These are phyloP conservation scores for Lucinisca nassula DNA, from an alignment of 2,888 invertebrate genomes.

Conservation along the genomic window DNA sequence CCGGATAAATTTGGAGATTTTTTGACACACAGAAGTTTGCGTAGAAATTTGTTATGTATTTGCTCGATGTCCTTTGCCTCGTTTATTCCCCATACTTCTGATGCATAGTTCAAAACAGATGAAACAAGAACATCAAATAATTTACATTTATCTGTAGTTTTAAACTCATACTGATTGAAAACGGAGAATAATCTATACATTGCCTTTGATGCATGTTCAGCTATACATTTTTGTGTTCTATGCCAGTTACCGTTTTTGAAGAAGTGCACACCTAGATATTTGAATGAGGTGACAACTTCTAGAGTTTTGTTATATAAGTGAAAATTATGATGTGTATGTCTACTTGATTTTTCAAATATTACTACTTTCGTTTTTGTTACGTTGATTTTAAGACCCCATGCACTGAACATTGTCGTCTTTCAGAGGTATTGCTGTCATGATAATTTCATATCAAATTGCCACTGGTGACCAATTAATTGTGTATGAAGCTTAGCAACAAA, in stretches of 20 bases:
- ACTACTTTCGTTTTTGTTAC: conserved; percentile 24
- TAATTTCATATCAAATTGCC: too few species aligned
- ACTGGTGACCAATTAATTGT: too few species aligned
- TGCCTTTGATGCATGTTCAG: too few species aligned
- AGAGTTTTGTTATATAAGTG: background rate
- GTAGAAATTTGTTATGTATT: conserved; percentile 17
- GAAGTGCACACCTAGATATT: too few species aligned
- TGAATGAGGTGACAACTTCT: background rate
- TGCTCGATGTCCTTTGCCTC: background rate
- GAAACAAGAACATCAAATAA: background rate
- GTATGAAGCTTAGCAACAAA: too few species aligned
- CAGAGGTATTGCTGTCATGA: too few species aligned
- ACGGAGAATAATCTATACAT: background rate
- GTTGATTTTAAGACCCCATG: conserved; percentile 19
- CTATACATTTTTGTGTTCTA: background rate
- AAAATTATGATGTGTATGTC: background rate
- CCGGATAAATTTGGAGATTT: background rate
- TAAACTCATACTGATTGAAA: background rate
- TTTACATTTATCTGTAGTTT: background rate
- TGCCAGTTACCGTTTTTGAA: too few species aligned
- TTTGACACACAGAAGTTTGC: conserved; percentile 1
- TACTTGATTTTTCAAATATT: background rate
- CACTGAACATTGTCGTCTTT: too few species aligned
- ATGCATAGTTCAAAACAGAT: conserved; percentile 4
- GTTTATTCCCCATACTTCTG: conserved; percentile 11